Evolutionary conservation across 2,113 vertebrate species (phyloP).

Genomic region (Oryctolagus cuniculus): mOryCun1.1 NC_091449.1:54692501-54693000

Average conservation of each 20-base stretch:
- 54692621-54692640: neutral
- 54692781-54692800: neutral
- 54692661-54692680: neutral
- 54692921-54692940: too few species aligned
- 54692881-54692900: too few species aligned
- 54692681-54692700: neutral
- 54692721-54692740: too few species aligned
- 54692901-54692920: too few species aligned
- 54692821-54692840: too few species aligned
- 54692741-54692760: neutral
- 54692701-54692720: neutral
- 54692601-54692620: neutral
- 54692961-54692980: too few species aligned
- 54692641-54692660: neutral
- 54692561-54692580: neutral
- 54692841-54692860: too few species aligned
- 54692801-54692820: too few species aligned
- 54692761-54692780: neutral
- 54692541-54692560: neutral
- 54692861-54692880: too few species aligned
- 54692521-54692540: neutral
- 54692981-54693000: too few species aligned
- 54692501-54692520: neutral
- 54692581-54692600: conserved; percentile 39
- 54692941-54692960: too few species aligned